Conservation (phyloP, 1,140 invertebrate genomes). For the Drosophila ironensis region DNA sequence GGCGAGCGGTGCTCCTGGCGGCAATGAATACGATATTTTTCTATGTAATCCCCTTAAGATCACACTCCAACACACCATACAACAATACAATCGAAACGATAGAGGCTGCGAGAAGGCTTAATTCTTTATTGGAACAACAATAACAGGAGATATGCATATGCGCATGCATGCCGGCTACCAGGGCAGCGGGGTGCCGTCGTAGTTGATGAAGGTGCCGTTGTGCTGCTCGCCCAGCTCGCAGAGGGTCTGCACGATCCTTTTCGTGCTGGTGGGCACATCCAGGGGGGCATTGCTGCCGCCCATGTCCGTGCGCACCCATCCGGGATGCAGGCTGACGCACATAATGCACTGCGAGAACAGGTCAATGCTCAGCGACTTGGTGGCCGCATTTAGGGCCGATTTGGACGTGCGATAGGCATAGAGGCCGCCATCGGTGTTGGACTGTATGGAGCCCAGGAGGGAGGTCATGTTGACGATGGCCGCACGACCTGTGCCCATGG, state of each 20-base stretch:
- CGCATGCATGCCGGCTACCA: constrained; percentile 84
- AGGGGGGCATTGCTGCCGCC: constrained; percentile 90
- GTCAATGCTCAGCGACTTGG: constrained; percentile 92
- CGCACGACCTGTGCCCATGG: constrained; percentile 86
- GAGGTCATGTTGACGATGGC: constrained; percentile 93
- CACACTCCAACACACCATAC: background rate
- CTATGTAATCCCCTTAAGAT: constrained; percentile 24
- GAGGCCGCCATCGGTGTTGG: constrained; percentile 88
- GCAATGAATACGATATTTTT: constrained; percentile 28
- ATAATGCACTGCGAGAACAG: constrained; percentile 90
- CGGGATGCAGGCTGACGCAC: constrained; percentile 90
- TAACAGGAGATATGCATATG: constrained; percentile 4
- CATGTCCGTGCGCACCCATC: constrained; percentile 96
- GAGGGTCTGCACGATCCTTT: constrained; percentile 86
- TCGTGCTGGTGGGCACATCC: constrained; percentile 86
- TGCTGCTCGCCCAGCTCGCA: constrained; percentile 85
- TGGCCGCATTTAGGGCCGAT: constrained; percentile 92
- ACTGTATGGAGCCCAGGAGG: constrained; percentile 89
- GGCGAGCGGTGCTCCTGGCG: constrained; percentile 11
- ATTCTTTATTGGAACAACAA: constrained; percentile 12
- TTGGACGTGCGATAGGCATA: constrained; percentile 94
- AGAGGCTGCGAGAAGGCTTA: background rate
- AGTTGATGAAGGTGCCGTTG: constrained; percentile 90
- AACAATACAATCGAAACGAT: background rate
- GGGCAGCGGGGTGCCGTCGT: constrained; percentile 87